These are phyloP conservation scores for Saccostrea glomerata DNA, from an alignment of 1,140 invertebrate genomes.

Conservation along the genomic window DNA sequence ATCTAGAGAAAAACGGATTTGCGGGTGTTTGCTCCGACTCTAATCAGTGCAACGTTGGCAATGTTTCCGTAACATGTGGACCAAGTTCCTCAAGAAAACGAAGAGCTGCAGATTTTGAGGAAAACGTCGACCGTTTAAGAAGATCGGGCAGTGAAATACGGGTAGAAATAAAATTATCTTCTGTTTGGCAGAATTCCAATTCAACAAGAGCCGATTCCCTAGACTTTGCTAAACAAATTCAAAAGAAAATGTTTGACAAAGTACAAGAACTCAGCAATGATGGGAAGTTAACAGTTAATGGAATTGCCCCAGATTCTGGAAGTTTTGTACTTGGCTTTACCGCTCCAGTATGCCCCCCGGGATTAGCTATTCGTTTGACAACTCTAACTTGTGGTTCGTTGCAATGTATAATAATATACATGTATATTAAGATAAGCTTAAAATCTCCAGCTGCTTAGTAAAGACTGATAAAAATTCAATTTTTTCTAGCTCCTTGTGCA, in stretches of 20 bases:
- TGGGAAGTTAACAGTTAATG: background rate
- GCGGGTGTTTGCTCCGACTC: background rate
- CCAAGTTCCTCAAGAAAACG: background rate
- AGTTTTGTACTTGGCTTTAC: background rate
- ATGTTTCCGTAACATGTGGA: background rate
- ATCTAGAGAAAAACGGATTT: background rate
- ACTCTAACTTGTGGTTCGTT: background rate
- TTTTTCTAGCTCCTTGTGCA: background rate
- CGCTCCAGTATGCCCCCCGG: background rate
- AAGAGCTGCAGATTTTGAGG: background rate
- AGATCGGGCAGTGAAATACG: background rate
- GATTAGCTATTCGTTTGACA: background rate
- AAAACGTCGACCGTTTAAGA: background rate
- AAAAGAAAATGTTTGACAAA: background rate
- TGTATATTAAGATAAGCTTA: no score
- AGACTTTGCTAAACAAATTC: background rate
- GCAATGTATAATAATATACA: no score
- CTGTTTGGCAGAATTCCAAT: background rate
- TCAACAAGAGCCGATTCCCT: background rate
- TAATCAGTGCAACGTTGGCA: slow-evolving; percentile 1
- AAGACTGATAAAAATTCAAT: no score
- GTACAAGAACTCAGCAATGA: background rate
- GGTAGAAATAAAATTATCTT: background rate
- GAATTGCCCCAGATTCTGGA: background rate
- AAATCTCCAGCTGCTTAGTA: no score